phyloP scores from a whole-genome alignment of 2,888 invertebrate species.

The Coecobrya sp. region DNA sequence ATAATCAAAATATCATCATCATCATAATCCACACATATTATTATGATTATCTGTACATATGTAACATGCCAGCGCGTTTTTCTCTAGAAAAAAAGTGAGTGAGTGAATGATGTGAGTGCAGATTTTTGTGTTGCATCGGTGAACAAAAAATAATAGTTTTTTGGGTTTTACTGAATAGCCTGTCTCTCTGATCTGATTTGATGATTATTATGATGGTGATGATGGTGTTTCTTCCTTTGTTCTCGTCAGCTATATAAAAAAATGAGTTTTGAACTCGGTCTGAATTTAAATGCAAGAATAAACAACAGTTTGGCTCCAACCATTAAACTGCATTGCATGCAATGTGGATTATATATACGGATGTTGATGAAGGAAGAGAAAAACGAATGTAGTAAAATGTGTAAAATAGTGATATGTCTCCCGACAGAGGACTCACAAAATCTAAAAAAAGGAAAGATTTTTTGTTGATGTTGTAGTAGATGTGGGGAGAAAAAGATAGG shows the following conservation, averaged over 20 bases:
- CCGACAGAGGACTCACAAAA: conserved; percentile 36
- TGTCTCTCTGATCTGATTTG: conserved; percentile 79
- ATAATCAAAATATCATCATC: conserved; percentile 81
- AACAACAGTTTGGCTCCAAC: neutral
- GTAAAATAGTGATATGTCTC: conserved; percentile 40
- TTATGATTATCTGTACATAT: conserved; percentile 73
- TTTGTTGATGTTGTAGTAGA: conserved; percentile 4
- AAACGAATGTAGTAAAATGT: conserved; percentile 19
- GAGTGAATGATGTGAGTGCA: conserved; percentile 60
- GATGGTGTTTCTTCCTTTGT: conserved; percentile 75
- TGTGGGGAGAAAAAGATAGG: conserved; percentile 70
- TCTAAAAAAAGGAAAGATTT: conserved; percentile 36
- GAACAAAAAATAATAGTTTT: conserved; percentile 68
- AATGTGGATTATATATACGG: conserved; percentile 28
- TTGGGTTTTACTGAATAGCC: conserved; percentile 58
- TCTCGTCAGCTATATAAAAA: conserved; percentile 58
- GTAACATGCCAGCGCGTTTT: conserved; percentile 55
- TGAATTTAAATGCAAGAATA: conserved; percentile 26
- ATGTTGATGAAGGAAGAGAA: conserved; percentile 45
- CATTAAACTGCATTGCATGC: conserved; percentile 50
- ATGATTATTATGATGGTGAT: conserved; percentile 65
- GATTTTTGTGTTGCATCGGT: conserved; percentile 70
- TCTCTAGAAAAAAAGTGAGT: conserved; percentile 8
- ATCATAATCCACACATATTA: conserved; percentile 76
- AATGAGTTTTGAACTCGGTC: conserved; percentile 28